Conservation (phyloP, 2,888 invertebrate species). For the Drosophila basisetae region DNA sequence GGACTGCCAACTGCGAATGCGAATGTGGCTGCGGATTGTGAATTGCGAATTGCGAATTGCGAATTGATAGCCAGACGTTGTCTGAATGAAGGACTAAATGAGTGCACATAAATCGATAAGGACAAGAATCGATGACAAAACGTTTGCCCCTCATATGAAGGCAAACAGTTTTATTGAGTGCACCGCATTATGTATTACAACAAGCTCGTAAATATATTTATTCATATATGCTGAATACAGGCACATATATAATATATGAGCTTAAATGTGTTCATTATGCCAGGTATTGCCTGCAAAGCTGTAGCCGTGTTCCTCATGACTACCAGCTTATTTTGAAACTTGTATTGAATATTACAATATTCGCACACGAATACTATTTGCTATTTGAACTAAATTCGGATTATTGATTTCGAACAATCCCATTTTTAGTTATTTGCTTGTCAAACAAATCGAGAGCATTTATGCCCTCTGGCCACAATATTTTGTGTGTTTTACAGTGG, state of each 20-base stretch:
- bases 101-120: constrained; percentile 47
- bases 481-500: background rate
- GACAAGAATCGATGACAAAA: constrained; percentile 35
- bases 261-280: background rate
- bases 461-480: background rate
- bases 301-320: background rate
- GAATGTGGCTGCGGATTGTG: constrained; percentile 11
- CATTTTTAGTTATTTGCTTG: background rate
- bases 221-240: background rate
- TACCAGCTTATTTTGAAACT: background rate
- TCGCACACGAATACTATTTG: background rate
- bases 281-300: background rate
- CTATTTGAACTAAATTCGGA: background rate
- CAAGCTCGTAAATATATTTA: background rate
- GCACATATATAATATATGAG: no score
- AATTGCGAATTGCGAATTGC: constrained; percentile 34
- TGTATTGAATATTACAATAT: background rate
- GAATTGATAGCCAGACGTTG: constrained; percentile 35
- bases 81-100: constrained; percentile 40
- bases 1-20: constrained; percentile 21
- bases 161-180: constrained; percentile 14
- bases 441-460: background rate
- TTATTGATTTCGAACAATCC: background rate
- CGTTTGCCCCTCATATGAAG: constrained; percentile 27
- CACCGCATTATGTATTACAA: constrained; percentile 1